Conservation (phyloP, 2,888 invertebrate genomes). For the Eupithecia dodoneata region DNA sequence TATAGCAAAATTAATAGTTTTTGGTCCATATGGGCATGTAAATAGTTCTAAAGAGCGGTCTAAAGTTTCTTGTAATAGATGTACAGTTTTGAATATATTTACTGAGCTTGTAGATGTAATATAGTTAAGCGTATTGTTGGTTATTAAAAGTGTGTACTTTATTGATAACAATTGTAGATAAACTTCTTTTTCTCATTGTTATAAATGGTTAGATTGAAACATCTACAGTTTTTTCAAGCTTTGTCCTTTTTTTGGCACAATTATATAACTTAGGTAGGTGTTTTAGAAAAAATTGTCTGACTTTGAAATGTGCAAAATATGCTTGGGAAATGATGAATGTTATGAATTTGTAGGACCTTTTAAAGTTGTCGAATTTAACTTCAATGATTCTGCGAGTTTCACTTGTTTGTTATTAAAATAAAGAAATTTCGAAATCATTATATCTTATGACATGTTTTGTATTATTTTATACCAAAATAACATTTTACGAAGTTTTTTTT, state of each 20-base stretch:
- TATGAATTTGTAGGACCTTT: constrained; percentile 34
- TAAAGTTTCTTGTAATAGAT: constrained; percentile 64
- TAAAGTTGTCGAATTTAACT: constrained; percentile 39
- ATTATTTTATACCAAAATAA: not conserved
- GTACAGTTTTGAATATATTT: constrained; percentile 55
- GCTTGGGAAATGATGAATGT: constrained; percentile 19
- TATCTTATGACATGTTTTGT: not conserved
- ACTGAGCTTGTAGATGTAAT: constrained; percentile 51
- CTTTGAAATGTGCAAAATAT: constrained; percentile 7
- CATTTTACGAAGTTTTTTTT: no score
- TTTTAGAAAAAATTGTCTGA: constrained; percentile 10
- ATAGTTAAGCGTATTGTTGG: constrained; percentile 51
- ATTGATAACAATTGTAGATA: constrained; percentile 46
- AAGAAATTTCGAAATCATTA: constrained; percentile 28
- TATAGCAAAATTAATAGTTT: constrained; percentile 33
- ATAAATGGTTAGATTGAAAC: constrained; percentile 11
- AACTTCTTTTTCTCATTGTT: constrained; percentile 32
- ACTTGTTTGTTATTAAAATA: constrained; percentile 37
- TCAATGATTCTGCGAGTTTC: constrained; percentile 25
- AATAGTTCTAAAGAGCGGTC: constrained; percentile 56
- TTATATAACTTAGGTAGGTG: constrained; percentile 1
- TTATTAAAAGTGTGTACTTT: constrained; percentile 40
- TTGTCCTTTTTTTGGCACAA: constrained; percentile 30
- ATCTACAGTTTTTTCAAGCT: constrained; percentile 28
- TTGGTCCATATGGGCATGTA: constrained; percentile 36